Conservation (phyloP, 2,113 vertebrate species). For the Heptranchias perlo region DNA sequence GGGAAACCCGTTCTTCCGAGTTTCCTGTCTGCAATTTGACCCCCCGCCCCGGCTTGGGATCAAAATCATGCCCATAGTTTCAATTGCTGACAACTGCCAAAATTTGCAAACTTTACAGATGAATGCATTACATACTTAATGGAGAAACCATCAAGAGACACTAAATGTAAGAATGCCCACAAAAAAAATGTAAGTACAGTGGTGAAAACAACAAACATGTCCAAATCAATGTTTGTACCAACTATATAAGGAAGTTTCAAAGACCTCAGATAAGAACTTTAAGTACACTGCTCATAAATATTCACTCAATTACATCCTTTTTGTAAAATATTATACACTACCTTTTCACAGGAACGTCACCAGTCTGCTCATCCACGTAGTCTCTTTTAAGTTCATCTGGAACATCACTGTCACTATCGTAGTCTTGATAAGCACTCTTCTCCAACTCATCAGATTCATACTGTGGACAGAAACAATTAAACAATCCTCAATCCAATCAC, state of each 20-base stretch:
- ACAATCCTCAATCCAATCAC: background rate
- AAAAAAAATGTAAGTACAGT: background rate
- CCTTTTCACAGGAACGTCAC: conserved; percentile 87
- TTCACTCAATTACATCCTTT: background rate
- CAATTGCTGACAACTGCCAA: background rate
- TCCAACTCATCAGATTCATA: conserved; percentile 96
- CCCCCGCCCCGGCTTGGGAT: too few relatives aligned
- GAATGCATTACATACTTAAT: background rate
- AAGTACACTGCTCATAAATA: background rate
- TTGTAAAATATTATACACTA: conserved; percentile 42
- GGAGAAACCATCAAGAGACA: background rate
- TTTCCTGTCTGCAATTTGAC: too few relatives aligned
- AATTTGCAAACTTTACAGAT: background rate
- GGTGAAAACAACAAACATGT: background rate
- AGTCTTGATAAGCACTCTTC: conserved; percentile 91
- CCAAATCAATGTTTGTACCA: background rate
- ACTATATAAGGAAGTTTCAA: background rate
- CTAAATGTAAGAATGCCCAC: background rate
- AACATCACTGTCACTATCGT: conserved; percentile 95
- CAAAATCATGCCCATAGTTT: too few relatives aligned
- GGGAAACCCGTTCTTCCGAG: too few relatives aligned
- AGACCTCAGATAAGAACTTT: background rate
- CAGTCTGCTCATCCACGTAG: conserved; percentile 94
- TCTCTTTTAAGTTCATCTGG: conserved; percentile 93
- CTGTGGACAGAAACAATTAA: conserved; percentile 50